phyloP scores from a whole-genome alignment of 2,113 vertebrate species.

The Monopterus albus region DNA sequence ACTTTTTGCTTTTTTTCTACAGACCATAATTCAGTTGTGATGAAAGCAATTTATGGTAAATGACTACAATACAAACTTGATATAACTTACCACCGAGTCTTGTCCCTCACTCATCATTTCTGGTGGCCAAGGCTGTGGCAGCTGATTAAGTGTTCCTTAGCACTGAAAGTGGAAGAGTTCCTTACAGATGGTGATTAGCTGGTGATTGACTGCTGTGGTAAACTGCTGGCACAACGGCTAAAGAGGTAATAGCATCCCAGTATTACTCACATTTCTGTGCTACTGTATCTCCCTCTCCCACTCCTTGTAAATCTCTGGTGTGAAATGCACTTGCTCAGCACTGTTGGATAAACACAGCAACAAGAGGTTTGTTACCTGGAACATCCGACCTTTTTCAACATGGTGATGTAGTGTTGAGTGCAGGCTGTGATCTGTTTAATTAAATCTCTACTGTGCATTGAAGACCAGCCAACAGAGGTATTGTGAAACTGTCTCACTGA shows the following conservation, averaged over 20 bases:
- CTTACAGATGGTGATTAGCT: slow-evolving; percentile 46
- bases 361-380: neutral
- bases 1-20: neutral
- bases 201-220: slow-evolving; percentile 61
- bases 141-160: slow-evolving; percentile 42
- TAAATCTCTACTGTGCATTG: slow-evolving; percentile 13
- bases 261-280: slow-evolving; percentile 40
- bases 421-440: slow-evolving; percentile 1
- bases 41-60: neutral
- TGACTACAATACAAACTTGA: neutral
- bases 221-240: slow-evolving; percentile 43
- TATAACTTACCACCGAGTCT: neutral
- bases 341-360: neutral
- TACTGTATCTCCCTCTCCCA: slow-evolving; percentile 23
- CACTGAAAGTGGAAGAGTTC: slow-evolving; percentile 54
- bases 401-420: neutral
- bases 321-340: neutral
- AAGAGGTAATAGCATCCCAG: slow-evolving; percentile 52
- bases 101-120: slow-evolving; percentile 39
- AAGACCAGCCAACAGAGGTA: slow-evolving; percentile 1
- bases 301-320: slow-evolving; percentile 12
- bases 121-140: neutral
- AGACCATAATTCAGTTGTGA: neutral
- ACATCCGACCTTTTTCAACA: no score
- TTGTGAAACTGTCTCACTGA: slow-evolving; percentile 33